A percentile compares a stretch with the other conserved stretches of the same genome.
phyloP scores from a whole-genome alignment of 2,888 invertebrate species.

The Galerucella nymphaeae region DNA sequence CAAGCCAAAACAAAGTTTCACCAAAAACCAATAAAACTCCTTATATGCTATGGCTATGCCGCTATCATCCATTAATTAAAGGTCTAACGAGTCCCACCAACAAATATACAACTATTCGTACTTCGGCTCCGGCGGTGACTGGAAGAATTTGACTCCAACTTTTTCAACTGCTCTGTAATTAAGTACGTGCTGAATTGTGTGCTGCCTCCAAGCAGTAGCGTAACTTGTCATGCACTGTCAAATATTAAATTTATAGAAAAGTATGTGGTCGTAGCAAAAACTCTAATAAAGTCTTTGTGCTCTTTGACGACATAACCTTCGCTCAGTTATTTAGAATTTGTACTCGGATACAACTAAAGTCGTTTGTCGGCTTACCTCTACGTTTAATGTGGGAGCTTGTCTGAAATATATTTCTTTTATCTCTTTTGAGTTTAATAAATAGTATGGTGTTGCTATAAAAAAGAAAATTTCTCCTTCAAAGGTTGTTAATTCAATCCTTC shows the following conservation, averaged over 20 bases:
- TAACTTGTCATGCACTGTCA: too few relatives aligned
- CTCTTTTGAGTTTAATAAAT: conserved; percentile 28
- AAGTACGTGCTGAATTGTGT: conserved; percentile 8
- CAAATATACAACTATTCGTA: conserved; percentile 7
- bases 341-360: conserved; percentile 13
- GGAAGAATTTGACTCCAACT: conserved; percentile 2
- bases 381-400: conserved; percentile 18
- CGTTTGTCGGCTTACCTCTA: conserved; percentile 19
- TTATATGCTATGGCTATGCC: background rate
- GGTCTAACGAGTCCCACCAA: conserved; percentile 5
- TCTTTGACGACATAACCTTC: conserved; percentile 11
- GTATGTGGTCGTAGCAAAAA: too few relatives aligned
- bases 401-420: conserved; percentile 33
- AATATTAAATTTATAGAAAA: too few relatives aligned
- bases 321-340: conserved; percentile 22
- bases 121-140: background rate
- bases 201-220: background rate
- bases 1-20: too few relatives aligned
- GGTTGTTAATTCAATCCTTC: too few relatives aligned
- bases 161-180: background rate
- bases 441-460: background rate
- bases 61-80: conserved; percentile 4
- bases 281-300: too few relatives aligned
- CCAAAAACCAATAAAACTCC: too few relatives aligned
- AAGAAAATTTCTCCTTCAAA: too few relatives aligned